phyloP scores from a whole-genome alignment of 2,888 invertebrate species.

The Chloroclysta siterata region DNA sequence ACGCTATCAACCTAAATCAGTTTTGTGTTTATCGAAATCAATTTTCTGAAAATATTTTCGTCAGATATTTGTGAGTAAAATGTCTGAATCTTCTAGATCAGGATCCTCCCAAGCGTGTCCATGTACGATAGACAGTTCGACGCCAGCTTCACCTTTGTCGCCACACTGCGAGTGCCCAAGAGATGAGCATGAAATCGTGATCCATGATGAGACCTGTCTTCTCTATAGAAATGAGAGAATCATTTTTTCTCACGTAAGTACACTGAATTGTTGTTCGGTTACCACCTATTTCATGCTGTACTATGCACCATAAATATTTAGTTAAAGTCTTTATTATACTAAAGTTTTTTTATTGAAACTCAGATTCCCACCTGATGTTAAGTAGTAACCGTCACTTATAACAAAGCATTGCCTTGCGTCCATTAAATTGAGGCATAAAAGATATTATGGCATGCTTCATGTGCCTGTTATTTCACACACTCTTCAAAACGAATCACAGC shows the following conservation, averaged over 20 bases:
- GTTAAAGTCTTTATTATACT: too few species aligned
- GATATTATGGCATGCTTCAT: too few species aligned
- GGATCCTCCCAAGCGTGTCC: constrained; percentile 49
- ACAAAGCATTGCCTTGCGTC: too few species aligned
- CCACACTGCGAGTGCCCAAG: constrained; percentile 63
- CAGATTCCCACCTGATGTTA: too few species aligned
- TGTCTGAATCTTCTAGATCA: constrained; percentile 48
- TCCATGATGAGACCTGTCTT: constrained; percentile 65
- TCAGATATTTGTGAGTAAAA: constrained; percentile 21
- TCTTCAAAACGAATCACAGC: too few species aligned
- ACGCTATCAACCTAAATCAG: constrained; percentile 31
- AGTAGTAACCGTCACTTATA: too few species aligned
- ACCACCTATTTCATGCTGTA: too few species aligned
- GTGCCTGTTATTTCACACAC: too few species aligned
- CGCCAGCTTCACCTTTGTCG: constrained; percentile 41
- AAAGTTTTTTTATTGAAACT: too few species aligned
- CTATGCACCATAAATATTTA: too few species aligned
- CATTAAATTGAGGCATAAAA: too few species aligned
- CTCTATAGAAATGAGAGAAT: constrained; percentile 67
- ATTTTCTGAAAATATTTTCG: constrained; percentile 13
- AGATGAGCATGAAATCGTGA: constrained; percentile 63
- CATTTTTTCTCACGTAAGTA: constrained; percentile 61
- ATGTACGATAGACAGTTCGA: constrained; percentile 54
- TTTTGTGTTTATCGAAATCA: constrained; percentile 31
- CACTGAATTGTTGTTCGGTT: neutral